These are phyloP conservation scores for Osmerus eperlanus DNA, from an alignment of 2,113 vertebrate species.

Conservation along the genomic window DNA sequence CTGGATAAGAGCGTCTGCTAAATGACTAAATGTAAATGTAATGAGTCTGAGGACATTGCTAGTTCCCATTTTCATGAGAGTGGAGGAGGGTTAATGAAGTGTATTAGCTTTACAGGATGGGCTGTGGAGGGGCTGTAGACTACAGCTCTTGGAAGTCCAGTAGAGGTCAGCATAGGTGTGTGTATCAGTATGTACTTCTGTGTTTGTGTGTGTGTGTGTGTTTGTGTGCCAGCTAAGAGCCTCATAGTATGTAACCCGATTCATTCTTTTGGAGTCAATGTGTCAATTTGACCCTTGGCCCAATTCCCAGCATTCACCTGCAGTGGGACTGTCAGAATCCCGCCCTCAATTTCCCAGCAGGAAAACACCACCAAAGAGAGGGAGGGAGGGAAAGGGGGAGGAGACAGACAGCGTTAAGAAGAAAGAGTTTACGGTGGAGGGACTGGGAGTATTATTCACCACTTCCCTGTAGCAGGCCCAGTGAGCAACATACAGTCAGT, in stretches of 20 bases:
- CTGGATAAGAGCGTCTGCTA: too few relatives aligned
- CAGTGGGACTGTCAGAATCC: conserved; percentile 56
- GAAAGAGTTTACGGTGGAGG: conserved; percentile 57
- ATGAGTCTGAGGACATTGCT: too few relatives aligned
- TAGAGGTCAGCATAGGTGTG: not conserved
- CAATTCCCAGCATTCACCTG: conserved; percentile 76
- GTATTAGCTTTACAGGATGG: not conserved
- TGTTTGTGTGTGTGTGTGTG: conserved; percentile 11
- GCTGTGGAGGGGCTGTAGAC: not conserved
- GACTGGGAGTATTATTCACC: conserved; percentile 55
- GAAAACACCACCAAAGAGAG: conserved; percentile 43
- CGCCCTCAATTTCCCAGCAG: conserved; percentile 30
- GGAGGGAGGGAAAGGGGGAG: conserved; percentile 36
- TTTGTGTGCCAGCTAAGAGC: conserved; percentile 23
- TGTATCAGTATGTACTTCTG: conserved; percentile 5
- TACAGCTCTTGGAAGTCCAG: not conserved
- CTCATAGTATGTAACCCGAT: conserved; percentile 50
- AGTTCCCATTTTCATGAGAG: too few relatives aligned
- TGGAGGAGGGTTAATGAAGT: not conserved
- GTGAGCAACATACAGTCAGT: conserved; percentile 27
- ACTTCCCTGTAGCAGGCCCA: conserved; percentile 48
- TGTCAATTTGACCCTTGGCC: conserved; percentile 62
- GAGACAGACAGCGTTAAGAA: conserved; percentile 35
- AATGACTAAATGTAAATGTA: too few relatives aligned
- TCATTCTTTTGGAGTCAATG: conserved; percentile 41